phyloP scores from a whole-genome alignment of 2,888 invertebrate species.

The Pollenia angustigena region DNA sequence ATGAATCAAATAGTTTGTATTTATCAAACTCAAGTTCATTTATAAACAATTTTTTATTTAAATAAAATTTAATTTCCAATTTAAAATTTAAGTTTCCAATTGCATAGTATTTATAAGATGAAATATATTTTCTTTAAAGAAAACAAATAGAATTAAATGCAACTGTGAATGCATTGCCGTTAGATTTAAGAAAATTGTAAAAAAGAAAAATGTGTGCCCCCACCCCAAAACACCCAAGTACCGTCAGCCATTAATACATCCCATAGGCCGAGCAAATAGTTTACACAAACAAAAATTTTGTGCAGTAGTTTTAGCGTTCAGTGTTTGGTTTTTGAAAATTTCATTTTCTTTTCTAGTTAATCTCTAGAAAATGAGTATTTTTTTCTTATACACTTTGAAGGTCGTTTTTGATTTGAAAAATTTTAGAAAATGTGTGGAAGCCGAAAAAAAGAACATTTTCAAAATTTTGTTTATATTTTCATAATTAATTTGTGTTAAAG shows the following conservation, averaged over 20 bases:
- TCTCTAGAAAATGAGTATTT: slow-evolving; percentile 52
- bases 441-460: slow-evolving; percentile 44
- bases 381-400: slow-evolving; percentile 60
- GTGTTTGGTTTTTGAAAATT: slow-evolving; percentile 28
- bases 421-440: slow-evolving; percentile 29
- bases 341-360: slow-evolving; percentile 41
- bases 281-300: slow-evolving; percentile 64
- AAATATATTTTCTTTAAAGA: slow-evolving; percentile 6
- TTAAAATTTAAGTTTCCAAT: slow-evolving; percentile 21
- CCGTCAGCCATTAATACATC: not conserved
- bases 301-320: slow-evolving; percentile 69
- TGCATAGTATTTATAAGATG: slow-evolving; percentile 40
- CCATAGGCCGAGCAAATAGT: slow-evolving; percentile 29
- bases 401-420: slow-evolving; percentile 68
- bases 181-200: slow-evolving; percentile 10
- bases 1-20: slow-evolving; percentile 23
- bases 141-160: slow-evolving; percentile 15
- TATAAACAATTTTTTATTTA: slow-evolving; percentile 15
- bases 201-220: slow-evolving; percentile 23
- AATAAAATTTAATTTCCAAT: slow-evolving; percentile 18
- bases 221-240: not conserved
- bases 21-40: slow-evolving; percentile 59
- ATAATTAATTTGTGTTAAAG: slow-evolving; percentile 5
- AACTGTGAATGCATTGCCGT: slow-evolving; percentile 38
- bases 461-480: slow-evolving; percentile 63